Conservation (phyloP, 2,113 vertebrate species). For the Meleagris gallopavo region DNA sequence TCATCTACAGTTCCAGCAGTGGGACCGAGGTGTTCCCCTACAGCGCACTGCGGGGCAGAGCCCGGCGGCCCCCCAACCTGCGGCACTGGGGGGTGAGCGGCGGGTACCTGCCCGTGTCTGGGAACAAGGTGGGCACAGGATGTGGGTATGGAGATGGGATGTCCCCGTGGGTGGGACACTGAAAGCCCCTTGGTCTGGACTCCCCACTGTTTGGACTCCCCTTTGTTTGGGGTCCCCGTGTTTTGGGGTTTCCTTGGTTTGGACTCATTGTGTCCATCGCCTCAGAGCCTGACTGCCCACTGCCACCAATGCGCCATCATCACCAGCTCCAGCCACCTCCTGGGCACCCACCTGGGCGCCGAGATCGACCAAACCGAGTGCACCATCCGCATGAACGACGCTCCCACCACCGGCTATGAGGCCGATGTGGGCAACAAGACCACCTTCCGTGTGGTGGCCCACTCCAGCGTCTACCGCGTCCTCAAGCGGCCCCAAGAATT, state of each 20-base stretch:
- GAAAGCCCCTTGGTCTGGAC: not conserved
- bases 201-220: no score
- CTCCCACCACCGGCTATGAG: conserved; percentile 87
- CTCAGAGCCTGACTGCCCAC: conserved; percentile 86
- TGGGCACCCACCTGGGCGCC: conserved; percentile 84
- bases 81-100: conserved; percentile 87
- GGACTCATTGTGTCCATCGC: fast-evolving
- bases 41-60: conserved; percentile 66
- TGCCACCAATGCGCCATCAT: conserved; percentile 90
- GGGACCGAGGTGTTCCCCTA: conserved; percentile 79
- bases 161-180: not conserved
- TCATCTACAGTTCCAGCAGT: conserved; percentile 93
- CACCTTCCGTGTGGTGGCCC: conserved; percentile 91
- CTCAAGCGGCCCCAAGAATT: conserved; percentile 89
- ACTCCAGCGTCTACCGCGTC: conserved; percentile 93
- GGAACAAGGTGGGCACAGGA: conserved; percentile 85
- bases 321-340: conserved; percentile 96
- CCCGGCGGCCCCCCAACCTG: conserved; percentile 78
- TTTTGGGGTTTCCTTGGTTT: no score
- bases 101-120: conserved; percentile 84
- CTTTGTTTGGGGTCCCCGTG: no score
- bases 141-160: not conserved
- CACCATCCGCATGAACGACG: conserved; percentile 96
- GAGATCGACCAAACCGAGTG: conserved; percentile 89
- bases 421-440: conserved; percentile 90